A percentile compares a stretch with the other conserved stretches of the same genome.
phyloP scores from a whole-genome alignment of 2,113 vertebrate species.

The Epinephelus moara region DNA sequence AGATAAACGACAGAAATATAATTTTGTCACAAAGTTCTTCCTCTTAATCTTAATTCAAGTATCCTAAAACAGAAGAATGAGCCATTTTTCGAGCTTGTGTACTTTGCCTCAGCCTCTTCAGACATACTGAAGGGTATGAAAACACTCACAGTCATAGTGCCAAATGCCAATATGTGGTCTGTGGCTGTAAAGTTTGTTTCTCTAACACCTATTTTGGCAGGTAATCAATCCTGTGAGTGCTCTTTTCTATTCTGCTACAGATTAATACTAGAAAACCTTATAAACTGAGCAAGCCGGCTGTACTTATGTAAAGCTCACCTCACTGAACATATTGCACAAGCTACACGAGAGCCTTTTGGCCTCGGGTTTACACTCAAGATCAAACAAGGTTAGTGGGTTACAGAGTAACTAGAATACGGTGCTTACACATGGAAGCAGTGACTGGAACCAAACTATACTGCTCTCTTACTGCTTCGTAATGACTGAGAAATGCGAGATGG shows the following conservation, averaged over 20 bases:
- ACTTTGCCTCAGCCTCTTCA: not conserved
- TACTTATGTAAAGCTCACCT: not conserved
- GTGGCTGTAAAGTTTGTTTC: not conserved
- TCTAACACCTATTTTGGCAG: not conserved
- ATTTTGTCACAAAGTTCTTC: not conserved
- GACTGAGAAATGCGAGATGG: too few species aligned
- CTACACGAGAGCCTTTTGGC: not conserved
- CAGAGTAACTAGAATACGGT: not conserved
- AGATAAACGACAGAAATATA: not conserved
- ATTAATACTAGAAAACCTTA: too few species aligned
- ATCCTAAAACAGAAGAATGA: not conserved
- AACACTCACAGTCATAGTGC: not conserved
- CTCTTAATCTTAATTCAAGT: not conserved
- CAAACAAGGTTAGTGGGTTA: not conserved
- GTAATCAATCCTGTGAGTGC: not conserved
- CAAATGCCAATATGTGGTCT: conserved; percentile 8
- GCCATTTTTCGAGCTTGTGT: not conserved
- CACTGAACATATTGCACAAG: not conserved
- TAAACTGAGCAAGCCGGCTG: not conserved
- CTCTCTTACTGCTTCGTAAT: not conserved
- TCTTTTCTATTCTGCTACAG: not conserved
- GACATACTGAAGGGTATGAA: not conserved
- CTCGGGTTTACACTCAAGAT: not conserved
- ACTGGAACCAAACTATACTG: not conserved
- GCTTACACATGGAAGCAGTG: not conserved